Percentiles rank a stretch among this genome's conserved stretches.
These are phyloP conservation scores for Lasioglossum calceatum DNA, from an alignment of 2,888 invertebrate species.

Conservation along the genomic window DNA sequence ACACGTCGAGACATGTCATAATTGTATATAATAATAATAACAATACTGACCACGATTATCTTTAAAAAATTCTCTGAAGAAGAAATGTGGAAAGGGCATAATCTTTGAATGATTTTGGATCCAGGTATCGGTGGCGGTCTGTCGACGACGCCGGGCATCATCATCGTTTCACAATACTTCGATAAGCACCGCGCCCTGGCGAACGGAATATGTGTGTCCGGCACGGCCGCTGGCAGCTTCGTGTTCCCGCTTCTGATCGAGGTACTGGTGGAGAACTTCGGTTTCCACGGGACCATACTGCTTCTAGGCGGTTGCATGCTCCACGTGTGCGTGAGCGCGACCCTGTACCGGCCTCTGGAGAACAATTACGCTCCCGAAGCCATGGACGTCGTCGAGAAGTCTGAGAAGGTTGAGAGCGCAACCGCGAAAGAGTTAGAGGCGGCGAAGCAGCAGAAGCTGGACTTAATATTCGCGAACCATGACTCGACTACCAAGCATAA, in stretches of 20 bases:
- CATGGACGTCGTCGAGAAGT: neutral
- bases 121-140: slow-evolving; percentile 91
- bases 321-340: slow-evolving; percentile 90
- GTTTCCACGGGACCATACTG: slow-evolving; percentile 90
- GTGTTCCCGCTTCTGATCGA: slow-evolving; percentile 91
- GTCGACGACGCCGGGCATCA: slow-evolving; percentile 92
- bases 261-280: slow-evolving; percentile 89
- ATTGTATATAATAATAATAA: too few species aligned
- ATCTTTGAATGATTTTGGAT: neutral
- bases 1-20: too few species aligned
- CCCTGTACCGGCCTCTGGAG: slow-evolving; percentile 88
- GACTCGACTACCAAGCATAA: slow-evolving; percentile 81
- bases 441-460: slow-evolving; percentile 82
- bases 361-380: slow-evolving; percentile 77
- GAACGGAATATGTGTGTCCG: slow-evolving; percentile 92
- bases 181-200: slow-evolving; percentile 92
- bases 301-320: slow-evolving; percentile 90
- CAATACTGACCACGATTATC: too few species aligned
- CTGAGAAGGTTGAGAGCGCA: slow-evolving; percentile 53
- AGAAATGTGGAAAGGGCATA: neutral
- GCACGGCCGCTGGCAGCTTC: slow-evolving; percentile 92
- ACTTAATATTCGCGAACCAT: slow-evolving; percentile 79
- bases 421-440: slow-evolving; percentile 69
- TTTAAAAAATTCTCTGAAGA: neutral
- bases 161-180: slow-evolving; percentile 92